Conservation (phyloP, 2,797 vertebrate genomes). For the Natrix natrix region DNA sequence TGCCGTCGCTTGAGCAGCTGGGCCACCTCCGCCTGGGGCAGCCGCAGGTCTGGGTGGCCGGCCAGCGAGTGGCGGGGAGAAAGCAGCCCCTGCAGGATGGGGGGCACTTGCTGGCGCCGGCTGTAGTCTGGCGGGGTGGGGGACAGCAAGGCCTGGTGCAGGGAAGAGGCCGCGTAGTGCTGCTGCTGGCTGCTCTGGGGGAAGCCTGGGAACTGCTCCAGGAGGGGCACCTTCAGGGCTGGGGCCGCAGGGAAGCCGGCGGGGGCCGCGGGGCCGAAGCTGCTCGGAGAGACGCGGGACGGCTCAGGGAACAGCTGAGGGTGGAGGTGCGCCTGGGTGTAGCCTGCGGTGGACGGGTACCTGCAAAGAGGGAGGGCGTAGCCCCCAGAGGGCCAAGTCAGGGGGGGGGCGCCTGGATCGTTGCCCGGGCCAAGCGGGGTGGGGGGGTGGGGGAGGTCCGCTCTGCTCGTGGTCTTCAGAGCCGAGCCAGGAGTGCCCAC, state of each 20-base stretch:
- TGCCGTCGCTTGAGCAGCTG: slow-evolving; percentile 88
- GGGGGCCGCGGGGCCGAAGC: slow-evolving; percentile 68
- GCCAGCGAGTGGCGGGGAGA: slow-evolving; percentile 95
- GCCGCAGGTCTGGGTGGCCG: slow-evolving; percentile 87
- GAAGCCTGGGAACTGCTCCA: slow-evolving; percentile 84
- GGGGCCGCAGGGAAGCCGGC: slow-evolving; percentile 81
- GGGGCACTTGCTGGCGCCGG: slow-evolving; percentile 90
- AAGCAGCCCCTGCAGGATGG: slow-evolving; percentile 93
- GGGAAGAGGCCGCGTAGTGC: slow-evolving; percentile 85
- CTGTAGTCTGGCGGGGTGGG: slow-evolving; percentile 90
- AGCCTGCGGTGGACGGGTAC: slow-evolving; percentile 82
- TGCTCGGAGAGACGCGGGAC: slow-evolving; percentile 71
- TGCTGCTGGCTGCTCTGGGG: slow-evolving; percentile 67
- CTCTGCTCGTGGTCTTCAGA: neutral
- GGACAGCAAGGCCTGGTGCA: slow-evolving; percentile 96
- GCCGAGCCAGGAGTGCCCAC: neutral
- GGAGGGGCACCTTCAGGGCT: slow-evolving; percentile 86
- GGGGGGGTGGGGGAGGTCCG: neutral
- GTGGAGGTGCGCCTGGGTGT: slow-evolving; percentile 90
- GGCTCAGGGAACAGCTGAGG: slow-evolving; percentile 85
- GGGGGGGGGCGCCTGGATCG: neutral
- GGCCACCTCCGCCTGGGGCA: slow-evolving; percentile 88
- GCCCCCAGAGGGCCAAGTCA: too few species aligned
- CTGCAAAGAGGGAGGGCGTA: slow-evolving; percentile 73
- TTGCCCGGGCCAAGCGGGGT: neutral